phyloP scores from a whole-genome alignment of 2,797 vertebrate species.

The Agapornis canus region DNA sequence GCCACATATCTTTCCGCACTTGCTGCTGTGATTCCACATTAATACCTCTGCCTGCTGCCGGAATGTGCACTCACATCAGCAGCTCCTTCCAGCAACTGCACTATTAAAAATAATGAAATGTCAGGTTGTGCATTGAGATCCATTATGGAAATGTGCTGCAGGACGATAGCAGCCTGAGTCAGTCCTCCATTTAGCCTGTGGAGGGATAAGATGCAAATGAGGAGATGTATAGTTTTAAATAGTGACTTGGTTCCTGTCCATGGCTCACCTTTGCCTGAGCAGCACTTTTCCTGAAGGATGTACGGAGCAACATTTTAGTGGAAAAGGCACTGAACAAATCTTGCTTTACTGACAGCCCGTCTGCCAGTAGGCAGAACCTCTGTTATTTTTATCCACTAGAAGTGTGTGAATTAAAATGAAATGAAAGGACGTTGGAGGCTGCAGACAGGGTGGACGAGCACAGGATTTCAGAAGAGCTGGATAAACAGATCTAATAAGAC shows the following conservation, averaged over 20 bases:
- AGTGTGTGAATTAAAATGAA: not conserved
- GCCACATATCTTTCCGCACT: conserved; percentile 7
- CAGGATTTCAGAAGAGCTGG: not conserved
- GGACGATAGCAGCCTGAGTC: not conserved
- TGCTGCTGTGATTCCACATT: conserved; percentile 6
- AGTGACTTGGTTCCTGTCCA: not conserved
- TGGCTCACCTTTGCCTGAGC: not conserved
- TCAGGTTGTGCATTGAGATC: not conserved
- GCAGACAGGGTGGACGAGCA: not conserved
- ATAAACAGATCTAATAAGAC: not conserved
- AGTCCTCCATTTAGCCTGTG: not conserved
- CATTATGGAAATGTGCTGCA: conserved; percentile 21
- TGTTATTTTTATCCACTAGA: not conserved
- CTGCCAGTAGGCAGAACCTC: not conserved
- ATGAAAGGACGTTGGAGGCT: not conserved
- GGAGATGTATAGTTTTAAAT: not conserved
- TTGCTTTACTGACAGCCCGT: not conserved
- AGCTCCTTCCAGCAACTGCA: conserved; percentile 25
- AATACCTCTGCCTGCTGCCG: not conserved
- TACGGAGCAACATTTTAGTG: not conserved
- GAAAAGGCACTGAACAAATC: not conserved
- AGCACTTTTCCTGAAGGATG: not conserved
- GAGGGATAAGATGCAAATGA: not conserved
- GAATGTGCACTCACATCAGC: not conserved
- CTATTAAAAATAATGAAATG: conserved; percentile 54